These are phyloP conservation scores for Mesaphorura yosii DNA, from an alignment of 1,140 invertebrate species.

Conservation along the genomic window DNA sequence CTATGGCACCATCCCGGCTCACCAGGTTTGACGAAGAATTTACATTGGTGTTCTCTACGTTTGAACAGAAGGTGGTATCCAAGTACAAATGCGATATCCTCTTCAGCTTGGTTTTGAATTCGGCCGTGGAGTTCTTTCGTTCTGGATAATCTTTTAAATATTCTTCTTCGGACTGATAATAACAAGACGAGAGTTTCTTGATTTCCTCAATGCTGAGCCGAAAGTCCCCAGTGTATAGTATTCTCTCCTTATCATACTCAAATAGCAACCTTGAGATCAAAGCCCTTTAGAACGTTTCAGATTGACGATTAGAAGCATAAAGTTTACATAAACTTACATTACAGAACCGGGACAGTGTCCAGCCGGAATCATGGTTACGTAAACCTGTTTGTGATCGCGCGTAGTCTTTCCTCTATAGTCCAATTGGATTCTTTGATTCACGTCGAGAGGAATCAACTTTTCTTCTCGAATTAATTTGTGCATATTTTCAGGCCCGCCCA, in stretches of 20 bases:
- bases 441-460: slow-evolving; percentile 37
- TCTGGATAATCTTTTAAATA: background rate
- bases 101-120: slow-evolving; percentile 34
- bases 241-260: slow-evolving; percentile 38
- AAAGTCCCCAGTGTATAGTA: slow-evolving; percentile 62
- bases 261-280: slow-evolving; percentile 44
- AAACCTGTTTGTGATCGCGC: slow-evolving; percentile 35
- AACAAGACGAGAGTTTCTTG: slow-evolving; percentile 43
- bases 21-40: background rate
- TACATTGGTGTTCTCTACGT: background rate
- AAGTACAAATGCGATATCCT: slow-evolving; percentile 51
- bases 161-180: slow-evolving; percentile 31
- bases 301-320: background rate
- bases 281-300: background rate
- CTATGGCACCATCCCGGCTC: background rate
- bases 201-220: slow-evolving; percentile 45
- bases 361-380: slow-evolving; percentile 49
- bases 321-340: slow-evolving; percentile 39
- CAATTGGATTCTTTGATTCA: background rate
- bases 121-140: slow-evolving; percentile 25
- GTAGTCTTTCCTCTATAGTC: slow-evolving; percentile 20
- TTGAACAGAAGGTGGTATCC: slow-evolving; percentile 55
- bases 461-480: slow-evolving; percentile 27
- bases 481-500: slow-evolving; percentile 14
- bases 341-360: slow-evolving; percentile 60